Evolutionary conservation across 2,113 vertebrate species (phyloP), one percentile per base, ranked within the genome.

Genomic region (Donacobius atricapilla): DNA sequence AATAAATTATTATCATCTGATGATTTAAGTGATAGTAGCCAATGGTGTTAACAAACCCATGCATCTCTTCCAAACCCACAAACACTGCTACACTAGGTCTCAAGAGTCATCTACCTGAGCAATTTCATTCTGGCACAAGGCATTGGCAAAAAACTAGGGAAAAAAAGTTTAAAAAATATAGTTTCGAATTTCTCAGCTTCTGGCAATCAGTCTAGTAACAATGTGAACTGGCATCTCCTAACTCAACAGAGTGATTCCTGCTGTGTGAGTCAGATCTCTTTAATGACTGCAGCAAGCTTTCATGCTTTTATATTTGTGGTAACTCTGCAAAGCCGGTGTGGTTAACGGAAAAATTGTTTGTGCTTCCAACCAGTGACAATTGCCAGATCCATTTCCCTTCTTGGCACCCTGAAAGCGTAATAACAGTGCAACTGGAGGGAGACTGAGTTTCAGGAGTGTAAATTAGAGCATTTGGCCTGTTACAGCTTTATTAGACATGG

Each of bases 341-440:
- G 78, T 86, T 88, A 83, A 81, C 12, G 71, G 71, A 90, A 93
- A 87, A 88, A 92, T 37, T 44, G 63, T 94, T 93, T 91, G 78
- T 25, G 9, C 71, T 90, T 96, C 75, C 85, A 94, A 21, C 54
- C n/a, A 68, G 66, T 81, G 68, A 93, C 89, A 83, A 91, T 19
- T 88, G 94, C 93, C 94, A 97, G 93, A 94, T 83, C 84, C 79
- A 70, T 94, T 95, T 96, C 85, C 63, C 79, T 94, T 93, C 64
- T 61, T 94, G 95, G 92, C 85, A 91, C 78, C 75, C 75, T 73
- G 44, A 48, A 92, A 85, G 71, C n/a, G 15, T 87, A 93, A 83
- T 72, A 87, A 71, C 81, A 91, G 69, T 4, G 58, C 86, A 87
- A 76, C 58, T 7, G 3, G 75, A 96, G 78, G 60, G 84, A 93